Evolutionary conservation across 2,888 invertebrate genomes (phyloP).

Genomic region (Celastrina argiolus): DNA sequence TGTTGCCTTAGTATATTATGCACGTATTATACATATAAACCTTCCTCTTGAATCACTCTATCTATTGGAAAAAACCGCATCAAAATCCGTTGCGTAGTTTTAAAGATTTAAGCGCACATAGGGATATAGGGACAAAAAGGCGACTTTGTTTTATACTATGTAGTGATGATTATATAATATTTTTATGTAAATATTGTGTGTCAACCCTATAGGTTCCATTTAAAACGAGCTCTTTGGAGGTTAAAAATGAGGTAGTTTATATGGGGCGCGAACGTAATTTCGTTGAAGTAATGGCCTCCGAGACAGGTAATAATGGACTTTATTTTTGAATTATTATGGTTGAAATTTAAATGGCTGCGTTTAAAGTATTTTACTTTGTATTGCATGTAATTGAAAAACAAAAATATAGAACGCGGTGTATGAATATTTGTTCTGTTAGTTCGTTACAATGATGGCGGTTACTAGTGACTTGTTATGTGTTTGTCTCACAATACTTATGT

Average conservation of each 20-base stretch:
- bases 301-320: conserved; percentile 23
- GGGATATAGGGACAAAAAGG: too few relatives aligned
- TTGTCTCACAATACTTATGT: not conserved
- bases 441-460: not conserved
- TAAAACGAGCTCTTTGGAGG: conserved; percentile 20
- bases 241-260: conserved; percentile 32
- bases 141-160: too few relatives aligned
- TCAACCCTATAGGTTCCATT: conserved; percentile 14
- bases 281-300: conserved; percentile 26
- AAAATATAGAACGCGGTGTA: not conserved
- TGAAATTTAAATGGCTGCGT: conserved; percentile 23
- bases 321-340: conserved; percentile 25
- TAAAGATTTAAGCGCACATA: too few relatives aligned
- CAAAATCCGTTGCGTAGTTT: too few relatives aligned
- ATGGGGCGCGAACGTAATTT: conserved; percentile 26
- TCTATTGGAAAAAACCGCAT: too few relatives aligned
- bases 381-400: conserved; percentile 17
- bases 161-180: not conserved
- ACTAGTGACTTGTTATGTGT: not conserved
- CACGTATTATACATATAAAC: too few relatives aligned
- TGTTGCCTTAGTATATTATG: too few relatives aligned
- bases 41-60: too few relatives aligned
- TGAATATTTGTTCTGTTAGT: not conserved
- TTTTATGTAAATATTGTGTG: not conserved
- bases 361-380: conserved; percentile 2